These are phyloP conservation scores for Decapterus maruadsi DNA, from an alignment of 2,797 vertebrate species.

Conservation along the genomic window DNA sequence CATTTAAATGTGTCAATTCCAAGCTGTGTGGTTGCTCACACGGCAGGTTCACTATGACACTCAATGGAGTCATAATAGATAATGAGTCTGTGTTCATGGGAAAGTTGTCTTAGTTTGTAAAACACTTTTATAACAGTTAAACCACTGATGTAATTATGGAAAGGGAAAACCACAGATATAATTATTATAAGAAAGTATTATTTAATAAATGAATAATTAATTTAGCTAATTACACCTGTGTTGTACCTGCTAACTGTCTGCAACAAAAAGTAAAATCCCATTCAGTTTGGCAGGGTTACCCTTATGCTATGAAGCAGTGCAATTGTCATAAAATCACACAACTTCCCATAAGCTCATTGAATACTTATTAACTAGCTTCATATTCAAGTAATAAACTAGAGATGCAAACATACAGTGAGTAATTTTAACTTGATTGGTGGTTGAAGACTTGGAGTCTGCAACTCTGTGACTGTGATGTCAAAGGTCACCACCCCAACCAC, in stretches of 20 bases:
- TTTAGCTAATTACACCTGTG: neutral
- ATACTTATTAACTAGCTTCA: slow-evolving; percentile 15
- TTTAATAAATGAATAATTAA: neutral
- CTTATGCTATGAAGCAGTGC: neutral
- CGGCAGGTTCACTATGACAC: neutral
- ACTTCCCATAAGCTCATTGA: neutral
- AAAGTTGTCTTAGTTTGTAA: too few species aligned
- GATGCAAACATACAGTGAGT: slow-evolving; percentile 20
- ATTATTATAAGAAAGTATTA: neutral
- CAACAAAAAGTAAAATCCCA: neutral
- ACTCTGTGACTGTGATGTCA: slow-evolving; percentile 50
- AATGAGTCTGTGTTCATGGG: too few species aligned
- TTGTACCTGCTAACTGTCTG: neutral
- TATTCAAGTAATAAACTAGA: slow-evolving; percentile 23
- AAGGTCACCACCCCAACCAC: slow-evolving; percentile 65
- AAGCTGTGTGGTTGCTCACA: neutral
- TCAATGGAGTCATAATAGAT: neutral
- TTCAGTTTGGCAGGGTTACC: neutral
- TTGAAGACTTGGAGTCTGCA: slow-evolving; percentile 58
- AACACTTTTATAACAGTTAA: neutral
- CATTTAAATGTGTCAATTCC: slow-evolving; percentile 3
- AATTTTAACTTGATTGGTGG: slow-evolving; percentile 36
- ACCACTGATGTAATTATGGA: neutral
- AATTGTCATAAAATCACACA: neutral
- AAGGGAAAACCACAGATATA: neutral